Evolutionary conservation across 2,888 invertebrate genomes (phyloP), one percentile per base, ranked within the genome.

Genomic region (Rhingia rostrata): DNA sequence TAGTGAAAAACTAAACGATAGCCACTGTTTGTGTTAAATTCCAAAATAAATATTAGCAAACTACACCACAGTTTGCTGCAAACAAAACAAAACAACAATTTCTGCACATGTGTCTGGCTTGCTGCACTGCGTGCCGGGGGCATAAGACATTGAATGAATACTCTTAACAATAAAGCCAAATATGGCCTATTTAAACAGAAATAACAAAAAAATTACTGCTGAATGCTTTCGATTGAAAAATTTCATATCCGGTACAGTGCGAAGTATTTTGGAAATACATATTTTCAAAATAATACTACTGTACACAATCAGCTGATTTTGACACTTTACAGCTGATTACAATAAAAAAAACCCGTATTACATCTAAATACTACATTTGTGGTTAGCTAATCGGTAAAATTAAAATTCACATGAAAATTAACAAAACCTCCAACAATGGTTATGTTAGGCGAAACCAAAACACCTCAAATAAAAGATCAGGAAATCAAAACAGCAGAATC

Each of bases 331-430:
- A 45, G 43, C 43, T 45, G 47, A 3, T 9, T 14, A n/a, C 22
- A 22, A 12, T 5, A 49, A 49, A 49, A 32, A 49, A 47, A 22
- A 47, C 7, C 2, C 1, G 30, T 49, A 22, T 30, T 30, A 5
- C 4, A 5, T 2, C 10, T 4, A 49, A 49, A 32, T 49, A 49
- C 9, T 4, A 30, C 30, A 14, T 39, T 43, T 9, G 30, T 49
- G 45, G 78, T 82, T 82, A 82, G 72, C 77, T 72, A 77, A 77
- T 64, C 37, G 33, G 12, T 6, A 12, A 7, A 32, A 12, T 32
- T 49, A 9, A 33, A 51, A 49, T 58, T 61, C 67, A 3, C 30
- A 69, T 63, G 56, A 35, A 45, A 73, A 63, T n/a, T 43, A 47
- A 58, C 63, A 45, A 53, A 73, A 47, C 35, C 37, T 7, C 6